A percentile compares a stretch with the other conserved stretches of the same genome.
Evolutionary conservation across 2,797 vertebrate genomes (phyloP).

Genomic region (Rhinogobio ventralis): DNA sequence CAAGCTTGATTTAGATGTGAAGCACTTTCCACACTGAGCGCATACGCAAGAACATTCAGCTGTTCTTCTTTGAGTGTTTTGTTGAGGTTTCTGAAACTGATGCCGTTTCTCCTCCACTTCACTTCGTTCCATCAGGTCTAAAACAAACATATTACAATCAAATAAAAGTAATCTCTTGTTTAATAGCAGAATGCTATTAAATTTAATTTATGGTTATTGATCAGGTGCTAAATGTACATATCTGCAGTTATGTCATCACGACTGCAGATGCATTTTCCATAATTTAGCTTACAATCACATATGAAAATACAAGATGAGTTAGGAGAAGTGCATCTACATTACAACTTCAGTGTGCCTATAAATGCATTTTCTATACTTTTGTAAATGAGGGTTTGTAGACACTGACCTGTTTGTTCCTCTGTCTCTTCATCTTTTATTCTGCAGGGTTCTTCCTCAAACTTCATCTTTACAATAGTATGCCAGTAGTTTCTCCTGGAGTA

Average conservation of each 20-base stretch:
- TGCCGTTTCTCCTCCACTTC: not conserved
- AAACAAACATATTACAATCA: not conserved
- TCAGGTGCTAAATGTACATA: not conserved
- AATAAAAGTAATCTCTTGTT: not conserved
- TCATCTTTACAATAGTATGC: not conserved
- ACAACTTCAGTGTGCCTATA: not conserved
- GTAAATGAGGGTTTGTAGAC: not conserved
- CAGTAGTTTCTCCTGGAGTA: not conserved
- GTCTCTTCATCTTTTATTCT: not conserved
- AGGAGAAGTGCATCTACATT: not conserved
- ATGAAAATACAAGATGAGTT: not conserved
- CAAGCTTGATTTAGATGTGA: not conserved
- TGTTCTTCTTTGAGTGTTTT: not conserved
- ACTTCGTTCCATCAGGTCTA: not conserved
- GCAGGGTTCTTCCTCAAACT: not conserved
- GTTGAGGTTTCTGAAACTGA: not conserved
- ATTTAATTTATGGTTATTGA: not conserved
- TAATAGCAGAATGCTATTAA: not conserved
- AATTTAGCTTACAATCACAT: too few relatives aligned
- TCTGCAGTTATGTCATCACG: not conserved
- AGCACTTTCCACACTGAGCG: not conserved
- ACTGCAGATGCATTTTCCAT: too few relatives aligned
- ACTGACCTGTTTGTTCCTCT: not conserved
- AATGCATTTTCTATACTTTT: not conserved
- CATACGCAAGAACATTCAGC: not conserved